Evolutionary conservation across 1,140 invertebrate genomes (phyloP).

Genomic region (Amyelois transitella): DNA sequence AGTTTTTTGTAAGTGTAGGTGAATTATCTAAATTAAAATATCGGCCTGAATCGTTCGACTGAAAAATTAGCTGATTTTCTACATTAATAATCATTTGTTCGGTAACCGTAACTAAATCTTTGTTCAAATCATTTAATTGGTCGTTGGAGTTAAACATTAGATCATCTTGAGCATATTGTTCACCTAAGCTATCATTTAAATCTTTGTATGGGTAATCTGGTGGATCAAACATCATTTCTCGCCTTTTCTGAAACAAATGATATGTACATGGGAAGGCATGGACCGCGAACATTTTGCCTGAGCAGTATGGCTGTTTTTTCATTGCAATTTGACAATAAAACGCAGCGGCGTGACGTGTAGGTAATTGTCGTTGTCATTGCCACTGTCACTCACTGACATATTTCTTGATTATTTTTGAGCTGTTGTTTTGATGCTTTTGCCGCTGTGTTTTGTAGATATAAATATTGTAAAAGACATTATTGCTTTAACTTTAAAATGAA

Average conservation of each 20-base stretch:
- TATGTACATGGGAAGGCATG: too few species aligned
- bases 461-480: slow-evolving; percentile 9
- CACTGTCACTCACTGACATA: too few species aligned
- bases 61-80: slow-evolving; percentile 41
- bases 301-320: too few species aligned
- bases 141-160: slow-evolving; percentile 31
- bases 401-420: slow-evolving; percentile 8
- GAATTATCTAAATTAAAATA: slow-evolving; percentile 39
- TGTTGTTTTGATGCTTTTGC: slow-evolving; percentile 19
- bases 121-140: slow-evolving; percentile 15
- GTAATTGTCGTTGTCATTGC: too few species aligned
- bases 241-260: slow-evolving; percentile 30
- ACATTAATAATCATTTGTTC: slow-evolving; percentile 33
- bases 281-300: too few species aligned
- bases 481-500: slow-evolving; percentile 41
- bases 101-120: slow-evolving; percentile 31
- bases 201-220: slow-evolving; percentile 59
- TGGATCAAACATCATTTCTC: slow-evolving; percentile 61
- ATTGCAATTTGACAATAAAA: slow-evolving; percentile 17
- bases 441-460: slow-evolving; percentile 17
- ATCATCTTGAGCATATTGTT: slow-evolving; percentile 42
- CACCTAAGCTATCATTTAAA: slow-evolving; percentile 39
- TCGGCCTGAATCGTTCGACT: slow-evolving; percentile 39
- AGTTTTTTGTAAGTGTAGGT: slow-evolving; percentile 17
- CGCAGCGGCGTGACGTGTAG: too few species aligned